Percentiles rank a stretch among this genome's conserved stretches.
phyloP scores from a whole-genome alignment of 2,888 invertebrate species.

The Eristalis intricaria region DNA sequence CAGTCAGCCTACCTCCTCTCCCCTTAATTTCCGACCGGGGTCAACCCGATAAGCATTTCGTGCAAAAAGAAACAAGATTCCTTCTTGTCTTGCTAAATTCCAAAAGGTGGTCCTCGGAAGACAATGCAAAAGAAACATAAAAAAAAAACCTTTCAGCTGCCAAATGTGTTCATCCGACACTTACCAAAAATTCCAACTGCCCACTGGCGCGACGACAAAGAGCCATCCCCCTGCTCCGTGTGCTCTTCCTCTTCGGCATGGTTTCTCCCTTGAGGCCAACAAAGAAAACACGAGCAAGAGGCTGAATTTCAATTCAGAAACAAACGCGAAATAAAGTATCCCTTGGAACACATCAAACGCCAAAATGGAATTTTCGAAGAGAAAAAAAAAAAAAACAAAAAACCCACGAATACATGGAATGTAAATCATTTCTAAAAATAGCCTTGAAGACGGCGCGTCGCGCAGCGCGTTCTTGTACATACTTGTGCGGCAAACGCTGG shows the following conservation, averaged over 20 bases:
- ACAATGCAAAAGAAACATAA: background rate
- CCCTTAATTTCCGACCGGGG: background rate
- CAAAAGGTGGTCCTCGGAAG: background rate
- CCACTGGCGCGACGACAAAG: background rate
- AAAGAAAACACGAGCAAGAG: background rate
- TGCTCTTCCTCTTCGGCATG: background rate
- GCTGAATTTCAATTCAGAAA: slow-evolving; percentile 10
- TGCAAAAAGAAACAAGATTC: background rate
- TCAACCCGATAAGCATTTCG: background rate
- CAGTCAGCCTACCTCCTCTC: background rate
- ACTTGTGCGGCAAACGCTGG: background rate
- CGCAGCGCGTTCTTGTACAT: background rate
- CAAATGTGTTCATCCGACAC: background rate
- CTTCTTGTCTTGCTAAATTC: background rate
- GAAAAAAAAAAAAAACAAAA: background rate
- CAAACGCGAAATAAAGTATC: slow-evolving; percentile 26
- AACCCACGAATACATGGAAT: slow-evolving; percentile 22
- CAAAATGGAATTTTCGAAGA: slow-evolving; percentile 36
- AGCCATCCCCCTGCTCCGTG: background rate
- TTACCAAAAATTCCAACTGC: background rate
- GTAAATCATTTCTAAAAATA: slow-evolving; percentile 70
- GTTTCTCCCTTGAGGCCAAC: background rate
- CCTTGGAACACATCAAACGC: slow-evolving; percentile 43
- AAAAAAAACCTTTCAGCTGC: background rate
- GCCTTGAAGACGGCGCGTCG: slow-evolving; percentile 5